Conservation (phyloP, 2,113 vertebrate species). For the Melanotaenia duboulayi region DNA sequence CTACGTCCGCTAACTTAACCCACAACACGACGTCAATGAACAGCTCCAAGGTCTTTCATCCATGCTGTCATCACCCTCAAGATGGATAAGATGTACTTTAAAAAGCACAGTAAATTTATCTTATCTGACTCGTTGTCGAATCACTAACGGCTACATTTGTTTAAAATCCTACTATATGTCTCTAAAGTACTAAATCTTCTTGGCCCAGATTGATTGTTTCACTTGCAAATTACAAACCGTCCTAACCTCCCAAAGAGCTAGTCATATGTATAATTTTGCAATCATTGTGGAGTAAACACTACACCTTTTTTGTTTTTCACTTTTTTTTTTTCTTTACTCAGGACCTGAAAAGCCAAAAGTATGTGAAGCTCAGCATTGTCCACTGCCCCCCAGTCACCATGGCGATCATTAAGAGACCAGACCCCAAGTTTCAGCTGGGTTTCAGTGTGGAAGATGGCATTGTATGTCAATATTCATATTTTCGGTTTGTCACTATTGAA, state of each 20-base stretch:
- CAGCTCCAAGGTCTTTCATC: neutral
- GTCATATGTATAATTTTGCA: neutral
- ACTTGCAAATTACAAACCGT: neutral
- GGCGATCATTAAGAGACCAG: slow-evolving; percentile 90
- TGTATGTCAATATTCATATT: slow-evolving; percentile 78
- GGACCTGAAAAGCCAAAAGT: slow-evolving; percentile 89
- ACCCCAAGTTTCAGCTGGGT: slow-evolving; percentile 91
- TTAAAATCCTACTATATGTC: neutral
- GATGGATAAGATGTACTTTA: neutral
- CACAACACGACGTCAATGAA: neutral
- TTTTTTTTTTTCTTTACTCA: slow-evolving; percentile 53
- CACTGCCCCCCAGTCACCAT: slow-evolving; percentile 96
- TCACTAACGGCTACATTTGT: neutral
- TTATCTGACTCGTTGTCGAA: slow-evolving; percentile 7
- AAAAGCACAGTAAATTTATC: neutral
- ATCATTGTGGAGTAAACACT: accelerated
- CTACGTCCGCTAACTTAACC: neutral
- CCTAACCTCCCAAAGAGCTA: neutral
- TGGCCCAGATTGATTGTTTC: neutral
- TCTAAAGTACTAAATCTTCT: neutral
- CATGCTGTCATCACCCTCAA: neutral
- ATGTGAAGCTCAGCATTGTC: slow-evolving; percentile 90
- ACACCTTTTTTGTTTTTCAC: neutral
- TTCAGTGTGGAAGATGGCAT: slow-evolving; percentile 97
- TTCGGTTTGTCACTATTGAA: neutral